phyloP scores from a whole-genome alignment of 2,113 vertebrate genomes.

The Psittacus erithacus region DNA sequence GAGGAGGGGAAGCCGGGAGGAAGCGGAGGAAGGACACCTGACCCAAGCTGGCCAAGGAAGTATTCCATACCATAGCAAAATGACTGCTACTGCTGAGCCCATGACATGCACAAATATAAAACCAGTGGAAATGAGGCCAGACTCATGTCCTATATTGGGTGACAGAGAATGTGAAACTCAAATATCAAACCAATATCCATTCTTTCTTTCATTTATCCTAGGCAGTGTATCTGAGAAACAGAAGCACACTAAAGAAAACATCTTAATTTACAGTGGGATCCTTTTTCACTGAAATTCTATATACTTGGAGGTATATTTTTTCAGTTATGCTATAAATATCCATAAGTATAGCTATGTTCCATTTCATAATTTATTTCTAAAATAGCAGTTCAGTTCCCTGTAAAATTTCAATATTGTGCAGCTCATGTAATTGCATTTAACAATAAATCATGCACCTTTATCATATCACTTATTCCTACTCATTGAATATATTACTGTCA shows the following conservation, averaged over 20 bases:
- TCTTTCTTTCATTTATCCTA: neutral
- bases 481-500: conserved; percentile 62
- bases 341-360: neutral
- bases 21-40: too few relatives aligned
- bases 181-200: neutral
- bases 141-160: neutral
- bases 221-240: neutral
- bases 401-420: conserved; percentile 40
- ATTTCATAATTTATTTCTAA: conserved; percentile 34
- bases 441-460: conserved; percentile 48
- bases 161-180: neutral
- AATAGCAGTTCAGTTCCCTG: conserved; percentile 17
- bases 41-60: too few relatives aligned
- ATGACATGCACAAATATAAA: neutral
- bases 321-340: neutral
- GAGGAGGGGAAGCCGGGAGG: too few relatives aligned
- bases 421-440: conserved; percentile 20
- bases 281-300: neutral
- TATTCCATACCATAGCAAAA: too few relatives aligned
- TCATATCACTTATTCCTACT: conserved; percentile 29
- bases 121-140: neutral
- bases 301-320: neutral
- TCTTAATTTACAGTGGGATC: neutral
- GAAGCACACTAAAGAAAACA: neutral
- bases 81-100: too few relatives aligned